phyloP scores from a whole-genome alignment of 2,113 vertebrate genomes.

The Agelaius phoeniceus region DNA sequence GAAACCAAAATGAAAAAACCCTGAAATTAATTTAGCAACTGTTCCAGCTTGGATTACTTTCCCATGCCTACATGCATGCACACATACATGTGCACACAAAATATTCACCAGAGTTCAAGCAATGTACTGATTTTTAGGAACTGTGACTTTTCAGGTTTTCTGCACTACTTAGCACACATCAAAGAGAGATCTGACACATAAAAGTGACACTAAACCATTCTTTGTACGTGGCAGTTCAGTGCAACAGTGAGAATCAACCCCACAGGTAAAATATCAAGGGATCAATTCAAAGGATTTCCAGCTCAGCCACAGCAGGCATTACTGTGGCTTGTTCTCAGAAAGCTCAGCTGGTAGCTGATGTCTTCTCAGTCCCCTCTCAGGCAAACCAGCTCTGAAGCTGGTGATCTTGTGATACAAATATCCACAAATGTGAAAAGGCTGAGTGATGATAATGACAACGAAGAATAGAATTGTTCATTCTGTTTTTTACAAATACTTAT shows the following conservation, averaged over 20 bases:
- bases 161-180: neutral
- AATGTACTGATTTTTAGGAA: neutral
- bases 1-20: neutral
- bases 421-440: neutral
- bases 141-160: neutral
- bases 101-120: neutral
- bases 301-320: neutral
- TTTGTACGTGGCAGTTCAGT: neutral
- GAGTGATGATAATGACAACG: neutral
- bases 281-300: neutral
- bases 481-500: neutral
- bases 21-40: neutral
- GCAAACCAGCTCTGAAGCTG: neutral
- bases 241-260: neutral
- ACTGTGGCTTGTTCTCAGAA: neutral
- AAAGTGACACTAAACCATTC: neutral
- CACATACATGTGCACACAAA: neutral
- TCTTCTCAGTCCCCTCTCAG: neutral
- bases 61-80: neutral
- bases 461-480: neutral
- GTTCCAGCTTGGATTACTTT: neutral
- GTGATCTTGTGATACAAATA: neutral
- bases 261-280: neutral
- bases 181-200: neutral
- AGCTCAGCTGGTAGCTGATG: neutral